Evolutionary conservation across 2,888 invertebrate species (phyloP), one percentile per base, ranked within the genome.

Genomic region (Thyatira batis): DNA sequence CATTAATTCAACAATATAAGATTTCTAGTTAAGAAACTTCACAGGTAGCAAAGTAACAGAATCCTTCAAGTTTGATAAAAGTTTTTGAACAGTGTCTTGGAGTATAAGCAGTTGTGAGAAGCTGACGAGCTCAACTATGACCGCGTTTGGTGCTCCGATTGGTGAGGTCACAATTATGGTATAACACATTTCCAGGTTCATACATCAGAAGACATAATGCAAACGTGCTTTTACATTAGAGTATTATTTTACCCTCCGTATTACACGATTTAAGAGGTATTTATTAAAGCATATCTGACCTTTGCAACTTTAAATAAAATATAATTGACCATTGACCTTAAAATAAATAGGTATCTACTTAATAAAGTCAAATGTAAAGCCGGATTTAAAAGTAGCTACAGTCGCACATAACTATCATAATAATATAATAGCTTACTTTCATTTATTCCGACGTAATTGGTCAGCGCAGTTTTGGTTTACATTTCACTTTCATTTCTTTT

Each of bases 171-270:
- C 60, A 58, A 67, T 66, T 65, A 69, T 73, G 64, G 60, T 60
- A 67, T 69, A 65, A 58, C 60, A 69, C 57, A 65, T 63, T 59
- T 65, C 63, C 67, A 67, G 74, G 73, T 76, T 73, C 65, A 63
- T 52, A 45, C 49, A 49, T 53, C 57, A 51, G 62, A 65, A 63
- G 64, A 63, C 59, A 60, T 60, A 60, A 67, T 61, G 69, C 68
- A 60, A n/a, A n/a, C n/a, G n/a, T n/a, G n/a, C n/a, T n/a, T n/a
- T n/a, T n/a, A n/a, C n/a, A n/a, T n/a, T n/a, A n/a, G n/a, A n/a
- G n/a, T n/a, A n/a, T n/a, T n/a, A n/a, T n/a, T n/a, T n/a, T n/a
- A n/a, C n/a, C n/a, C n/a, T n/a, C n/a, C n/a, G n/a, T n/a, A n/a
- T n/a, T n/a, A n/a, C n/a, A n/a, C n/a, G n/a, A n/a, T n/a, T n/a